phyloP scores from a whole-genome alignment of 2,113 vertebrate genomes.

The Abramis brama region DNA sequence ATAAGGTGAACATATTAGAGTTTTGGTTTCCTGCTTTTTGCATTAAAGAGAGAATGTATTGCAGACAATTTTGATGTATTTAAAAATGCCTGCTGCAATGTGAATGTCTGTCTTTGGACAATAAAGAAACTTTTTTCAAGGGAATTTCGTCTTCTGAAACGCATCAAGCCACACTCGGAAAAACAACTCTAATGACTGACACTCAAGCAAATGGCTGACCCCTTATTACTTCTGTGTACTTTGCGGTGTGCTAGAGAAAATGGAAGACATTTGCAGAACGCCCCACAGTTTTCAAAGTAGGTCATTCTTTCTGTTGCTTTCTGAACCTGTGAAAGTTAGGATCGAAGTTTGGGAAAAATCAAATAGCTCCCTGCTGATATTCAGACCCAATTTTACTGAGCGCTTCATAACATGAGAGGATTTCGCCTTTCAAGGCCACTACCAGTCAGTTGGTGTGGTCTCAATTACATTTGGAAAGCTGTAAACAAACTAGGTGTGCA shows the following conservation, averaged over 20 bases:
- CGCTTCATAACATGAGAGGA: background rate
- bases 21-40: background rate
- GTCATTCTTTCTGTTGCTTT: slow-evolving; percentile 35
- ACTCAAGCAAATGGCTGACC: slow-evolving; percentile 14
- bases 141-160: background rate
- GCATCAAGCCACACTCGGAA: background rate
- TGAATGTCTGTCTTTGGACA: background rate
- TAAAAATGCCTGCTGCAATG: background rate
- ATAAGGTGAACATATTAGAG: background rate
- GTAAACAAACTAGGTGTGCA: slow-evolving; percentile 34
- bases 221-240: background rate
- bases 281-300: slow-evolving; percentile 35
- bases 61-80: background rate
- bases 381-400: background rate
- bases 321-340: background rate
- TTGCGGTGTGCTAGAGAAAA: background rate
- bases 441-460: slow-evolving; percentile 34
- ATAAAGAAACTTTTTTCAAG: background rate
- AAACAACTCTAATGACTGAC: background rate
- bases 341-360: slow-evolving; percentile 41
- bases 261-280: slow-evolving; percentile 39
- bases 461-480: slow-evolving; percentile 36
- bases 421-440: slow-evolving; percentile 12
- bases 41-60: background rate
- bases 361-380: slow-evolving; percentile 3